Base-by-base conservation (phyloP, 2,113 vertebrate genomes). In the Albula goreensis region DNA sequence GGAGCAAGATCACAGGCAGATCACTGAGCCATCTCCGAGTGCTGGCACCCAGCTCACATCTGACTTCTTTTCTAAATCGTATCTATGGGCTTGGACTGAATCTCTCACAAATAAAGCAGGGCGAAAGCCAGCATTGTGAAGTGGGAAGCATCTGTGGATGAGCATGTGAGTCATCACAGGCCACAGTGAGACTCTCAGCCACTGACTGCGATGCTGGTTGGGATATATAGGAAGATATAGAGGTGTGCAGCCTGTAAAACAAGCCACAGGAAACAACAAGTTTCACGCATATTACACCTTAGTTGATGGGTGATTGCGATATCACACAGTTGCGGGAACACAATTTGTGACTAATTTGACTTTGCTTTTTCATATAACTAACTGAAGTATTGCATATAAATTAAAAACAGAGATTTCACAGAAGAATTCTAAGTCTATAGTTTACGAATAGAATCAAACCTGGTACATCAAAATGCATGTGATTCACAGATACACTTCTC, bases 1-100 rank as follows among this genome's bases (percentile, higher is more conserved):
- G 85, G 17, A 74, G 31, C 88, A 19, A 50, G 78, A 91, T 90
- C 85, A 89, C 80, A 85, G 88, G 86, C 88, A 92, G 90, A 88
- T 86, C 83, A 19, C 50, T 53, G 83, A 89, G 88, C 82, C 81
- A 85, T 57, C 52, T 80, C 82, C 10, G 82, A 25, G 63, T 87
- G 81, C 51, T 88, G 88, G 83, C 87, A 85, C 78, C 12, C 66
- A 22, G n/a, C 79, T 79, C 57, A 52, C 51, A 25, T 81, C 81
- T 86, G 87, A 85, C 85, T 80, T 89, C 78, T 86, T 78, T 81
- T 52, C 41, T 4, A 57, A 83, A 85, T 51, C 50, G 88, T 51
- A 57, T 74, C 63, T 53, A 83, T 60, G 6, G 48, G 19, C 81
- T 84, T 82, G 80, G 77, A 50, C 19, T 56, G 78, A 49, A 80